Base-by-base conservation (phyloP, 2,113 vertebrate species). In the Limanda limanda region DNA sequence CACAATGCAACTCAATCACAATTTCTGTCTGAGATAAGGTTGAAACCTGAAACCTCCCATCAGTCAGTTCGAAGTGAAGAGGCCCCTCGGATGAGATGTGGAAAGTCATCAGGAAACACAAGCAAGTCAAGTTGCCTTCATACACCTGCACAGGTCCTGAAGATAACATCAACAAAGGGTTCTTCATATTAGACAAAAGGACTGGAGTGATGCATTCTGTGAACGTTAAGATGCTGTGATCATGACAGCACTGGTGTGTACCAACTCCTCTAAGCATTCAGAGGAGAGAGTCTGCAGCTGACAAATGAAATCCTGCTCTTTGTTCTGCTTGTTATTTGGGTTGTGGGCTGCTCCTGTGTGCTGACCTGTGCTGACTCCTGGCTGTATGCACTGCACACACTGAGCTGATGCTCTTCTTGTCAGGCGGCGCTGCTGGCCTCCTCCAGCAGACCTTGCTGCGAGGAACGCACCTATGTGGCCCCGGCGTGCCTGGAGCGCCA, bases 251-350 rank as follows among this genome's bases (percentile, higher is more conserved):
- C 74, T 45, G 65, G 20, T 40, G 23, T 35, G 5, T 15, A 15
- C 6, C 60, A 11, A 7, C 14, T 76, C 67, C 75, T 81, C 2
- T 55, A 62, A 21, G 68, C 25, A 59, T 68, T 74, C 37, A n/a
- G 24, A 57, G 61, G 27, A 71, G 66, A 63, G 55, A 20, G 40
- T 56, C 25, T 70, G 23, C 59, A 24, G 59, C 25, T 21, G 37
- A 74, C 57, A 66, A 60, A 54, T 52, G 14, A 81, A 74, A 67
- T 69, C 79, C 64, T 68, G 69, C 76, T 78, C 70, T 78, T 86
- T 78, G 72, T 81, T 83, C 76, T 62, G 54, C 79, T 86, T 80
- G 74, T 83, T 89, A 70, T 84, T 74, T 79, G 76, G 27, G 27
- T 68, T 75, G 63, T 42, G 59, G 57, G 82, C 56, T 61, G 15